Percentiles rank a stretch among this genome's conserved stretches.
phyloP scores from a whole-genome alignment of 2,797 vertebrate species.

The Rhinichthys osculus region DNA sequence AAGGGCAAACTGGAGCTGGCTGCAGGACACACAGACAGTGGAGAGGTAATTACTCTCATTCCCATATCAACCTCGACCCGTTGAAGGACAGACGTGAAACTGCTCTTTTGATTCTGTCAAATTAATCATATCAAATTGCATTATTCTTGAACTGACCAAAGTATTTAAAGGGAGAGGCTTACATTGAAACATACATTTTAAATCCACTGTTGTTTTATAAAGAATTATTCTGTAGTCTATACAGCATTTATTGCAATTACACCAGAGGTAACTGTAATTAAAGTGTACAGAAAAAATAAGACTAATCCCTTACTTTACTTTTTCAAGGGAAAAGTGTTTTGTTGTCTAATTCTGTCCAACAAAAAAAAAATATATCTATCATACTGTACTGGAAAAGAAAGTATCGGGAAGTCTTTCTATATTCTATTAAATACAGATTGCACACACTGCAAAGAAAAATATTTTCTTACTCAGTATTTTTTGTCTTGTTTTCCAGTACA shows the following conservation, averaged over 20 bases:
- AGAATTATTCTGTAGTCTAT: neutral
- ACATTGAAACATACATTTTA: neutral
- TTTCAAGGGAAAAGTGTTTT: neutral
- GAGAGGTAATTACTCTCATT: neutral
- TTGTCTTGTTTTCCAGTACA: neutral
- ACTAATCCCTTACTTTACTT: too few species aligned
- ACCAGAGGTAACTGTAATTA: too few species aligned
- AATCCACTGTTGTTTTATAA: neutral
- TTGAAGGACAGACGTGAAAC: too few species aligned
- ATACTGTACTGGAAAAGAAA: neutral
- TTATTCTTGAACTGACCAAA: too few species aligned
- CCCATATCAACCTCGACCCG: neutral
- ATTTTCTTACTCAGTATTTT: neutral
- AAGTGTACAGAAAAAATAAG: too few species aligned
- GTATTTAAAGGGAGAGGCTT: neutral
- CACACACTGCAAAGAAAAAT: neutral
- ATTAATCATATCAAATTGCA: neutral
- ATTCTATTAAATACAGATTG: neutral
- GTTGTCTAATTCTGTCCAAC: neutral
- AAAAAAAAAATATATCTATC: neutral
- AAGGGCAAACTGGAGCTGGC: slow-evolving; percentile 95
- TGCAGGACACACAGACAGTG: slow-evolving; percentile 58
- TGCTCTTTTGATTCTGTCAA: neutral
- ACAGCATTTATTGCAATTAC: neutral
- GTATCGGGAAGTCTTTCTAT: neutral